Conservation (phyloP, 2,113 vertebrate species). For the Plotosus lineatus region DNA sequence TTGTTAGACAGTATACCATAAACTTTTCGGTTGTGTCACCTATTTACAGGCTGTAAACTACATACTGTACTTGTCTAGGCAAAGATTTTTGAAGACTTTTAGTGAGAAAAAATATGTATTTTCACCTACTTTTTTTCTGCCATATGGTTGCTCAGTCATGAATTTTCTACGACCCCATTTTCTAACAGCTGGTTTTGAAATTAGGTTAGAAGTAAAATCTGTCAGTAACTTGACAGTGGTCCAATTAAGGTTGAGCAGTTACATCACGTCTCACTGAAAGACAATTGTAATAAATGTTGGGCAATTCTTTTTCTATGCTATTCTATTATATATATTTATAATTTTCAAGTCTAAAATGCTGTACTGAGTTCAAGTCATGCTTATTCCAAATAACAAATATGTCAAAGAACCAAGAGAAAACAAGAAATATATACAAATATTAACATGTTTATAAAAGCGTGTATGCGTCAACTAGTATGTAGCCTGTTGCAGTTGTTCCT, state of each 20-base stretch:
- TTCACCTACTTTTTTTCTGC: background rate
- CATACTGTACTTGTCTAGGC: background rate
- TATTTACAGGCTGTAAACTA: conserved; percentile 5
- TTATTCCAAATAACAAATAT: background rate
- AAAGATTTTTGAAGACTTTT: background rate
- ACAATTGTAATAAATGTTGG: background rate
- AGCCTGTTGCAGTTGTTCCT: no score
- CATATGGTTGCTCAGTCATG: background rate
- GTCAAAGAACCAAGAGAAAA: background rate
- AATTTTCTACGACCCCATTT: background rate
- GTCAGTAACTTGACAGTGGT: background rate
- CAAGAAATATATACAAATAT: background rate
- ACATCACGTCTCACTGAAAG: background rate
- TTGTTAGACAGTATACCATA: conserved; percentile 16
- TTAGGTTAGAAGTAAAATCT: background rate
- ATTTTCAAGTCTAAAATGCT: background rate
- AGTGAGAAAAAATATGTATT: background rate
- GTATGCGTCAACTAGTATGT: no score
- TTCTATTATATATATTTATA: background rate
- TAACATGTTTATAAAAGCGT: no score
- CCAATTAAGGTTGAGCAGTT: background rate
- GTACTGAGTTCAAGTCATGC: background rate
- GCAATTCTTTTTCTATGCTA: no score
- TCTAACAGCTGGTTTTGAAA: background rate
- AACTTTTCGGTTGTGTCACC: background rate